These are phyloP conservation scores for Onychostoma macrolepis DNA, from an alignment of 2,113 vertebrate genomes.

Conservation along the genomic window DNA sequence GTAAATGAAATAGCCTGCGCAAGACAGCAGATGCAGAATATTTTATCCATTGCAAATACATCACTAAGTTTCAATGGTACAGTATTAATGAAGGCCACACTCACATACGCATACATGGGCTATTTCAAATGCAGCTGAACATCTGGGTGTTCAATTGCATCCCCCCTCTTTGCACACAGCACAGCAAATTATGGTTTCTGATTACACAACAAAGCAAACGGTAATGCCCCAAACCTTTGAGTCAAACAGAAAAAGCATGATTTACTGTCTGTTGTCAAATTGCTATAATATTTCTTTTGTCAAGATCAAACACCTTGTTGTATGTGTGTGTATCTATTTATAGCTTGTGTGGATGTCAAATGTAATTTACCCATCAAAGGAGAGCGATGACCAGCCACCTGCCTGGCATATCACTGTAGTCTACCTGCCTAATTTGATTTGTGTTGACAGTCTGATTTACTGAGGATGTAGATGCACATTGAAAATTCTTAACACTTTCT, in stretches of 20 bases:
- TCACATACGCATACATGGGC: too few relatives aligned
- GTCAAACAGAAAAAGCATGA: background rate
- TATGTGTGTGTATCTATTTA: slow-evolving; percentile 42
- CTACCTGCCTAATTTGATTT: slow-evolving; percentile 59
- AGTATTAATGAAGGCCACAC: background rate
- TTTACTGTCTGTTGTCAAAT: background rate
- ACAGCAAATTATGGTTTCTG: background rate
- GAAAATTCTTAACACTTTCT: slow-evolving; percentile 46
- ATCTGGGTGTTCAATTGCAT: background rate
- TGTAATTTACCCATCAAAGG: slow-evolving; percentile 58
- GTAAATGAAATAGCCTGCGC: background rate
- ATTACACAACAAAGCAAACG: background rate
- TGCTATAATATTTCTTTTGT: background rate
- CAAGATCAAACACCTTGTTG: slow-evolving; percentile 11
- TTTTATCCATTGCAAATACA: background rate
- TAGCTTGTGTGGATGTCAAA: slow-evolving; percentile 51
- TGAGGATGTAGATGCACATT: slow-evolving; percentile 48
- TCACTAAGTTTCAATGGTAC: background rate
- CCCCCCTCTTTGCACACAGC: background rate
- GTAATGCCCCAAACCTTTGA: background rate
- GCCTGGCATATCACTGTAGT: slow-evolving; percentile 42
- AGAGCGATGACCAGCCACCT: slow-evolving; percentile 51
- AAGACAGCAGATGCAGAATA: background rate
- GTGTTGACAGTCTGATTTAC: slow-evolving; percentile 59
- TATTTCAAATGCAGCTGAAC: background rate